phyloP scores from a whole-genome alignment of 2,113 vertebrate species.

The Elephas maximus region DNA sequence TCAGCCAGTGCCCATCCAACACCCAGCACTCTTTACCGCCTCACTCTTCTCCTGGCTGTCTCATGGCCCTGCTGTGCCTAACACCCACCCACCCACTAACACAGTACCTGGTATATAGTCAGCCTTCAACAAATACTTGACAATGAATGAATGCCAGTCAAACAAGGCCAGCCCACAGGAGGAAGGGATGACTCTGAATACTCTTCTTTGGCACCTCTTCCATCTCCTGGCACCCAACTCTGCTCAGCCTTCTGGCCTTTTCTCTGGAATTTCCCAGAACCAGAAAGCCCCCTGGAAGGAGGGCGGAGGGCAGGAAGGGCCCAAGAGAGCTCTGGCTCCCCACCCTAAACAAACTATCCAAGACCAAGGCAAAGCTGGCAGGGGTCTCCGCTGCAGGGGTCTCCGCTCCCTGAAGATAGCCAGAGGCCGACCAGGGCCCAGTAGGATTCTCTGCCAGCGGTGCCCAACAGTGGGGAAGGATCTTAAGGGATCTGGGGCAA shows the following conservation, averaged over 20 bases:
- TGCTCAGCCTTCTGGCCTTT: not conserved
- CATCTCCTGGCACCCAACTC: not conserved
- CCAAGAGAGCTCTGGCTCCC: not conserved
- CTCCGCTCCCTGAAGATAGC: not conserved
- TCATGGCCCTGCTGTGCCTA: not conserved
- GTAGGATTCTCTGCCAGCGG: not conserved
- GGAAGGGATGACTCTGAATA: not conserved
- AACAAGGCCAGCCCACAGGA: not conserved
- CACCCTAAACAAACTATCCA: not conserved
- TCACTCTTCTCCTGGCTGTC: not conserved
- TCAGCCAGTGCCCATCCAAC: not conserved
- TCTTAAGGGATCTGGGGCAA: not conserved
- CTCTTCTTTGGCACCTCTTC: not conserved
- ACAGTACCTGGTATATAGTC: not conserved
- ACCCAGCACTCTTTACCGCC: not conserved
- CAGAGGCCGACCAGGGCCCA: not conserved
- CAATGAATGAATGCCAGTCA: not conserved
- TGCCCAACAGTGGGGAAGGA: not conserved
- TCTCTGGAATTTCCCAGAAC: conserved; percentile 10
- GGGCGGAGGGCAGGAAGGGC: not conserved
- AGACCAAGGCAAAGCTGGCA: not conserved
- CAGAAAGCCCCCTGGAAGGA: not conserved
- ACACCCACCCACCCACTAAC: not conserved
- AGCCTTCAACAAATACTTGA: not conserved
- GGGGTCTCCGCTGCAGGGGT: not conserved